These are phyloP conservation scores for Oriolus oriolus DNA, from an alignment of 2,113 vertebrate genomes.

Conservation along the genomic window DNA sequence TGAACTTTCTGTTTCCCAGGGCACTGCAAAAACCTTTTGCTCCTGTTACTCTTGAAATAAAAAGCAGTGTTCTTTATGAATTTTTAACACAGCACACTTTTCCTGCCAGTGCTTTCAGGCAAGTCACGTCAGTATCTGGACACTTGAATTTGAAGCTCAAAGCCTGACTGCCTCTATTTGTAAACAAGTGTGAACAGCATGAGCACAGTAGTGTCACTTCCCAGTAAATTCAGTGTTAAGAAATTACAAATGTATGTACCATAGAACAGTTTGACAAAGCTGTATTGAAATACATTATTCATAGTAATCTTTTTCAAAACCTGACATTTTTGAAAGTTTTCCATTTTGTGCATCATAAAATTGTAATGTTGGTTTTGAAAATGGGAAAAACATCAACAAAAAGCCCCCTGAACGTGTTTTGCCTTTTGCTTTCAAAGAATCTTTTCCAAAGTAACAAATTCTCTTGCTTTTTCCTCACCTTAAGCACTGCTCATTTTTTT, in stretches of 20 bases:
- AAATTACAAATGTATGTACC: conserved; percentile 75
- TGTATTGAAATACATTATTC: conserved; percentile 79
- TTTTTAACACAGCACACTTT: conserved; percentile 77
- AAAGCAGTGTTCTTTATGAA: conserved; percentile 82
- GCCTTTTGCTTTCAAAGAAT: conserved; percentile 16
- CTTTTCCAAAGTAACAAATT: background rate
- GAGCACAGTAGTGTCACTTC: conserved; percentile 80
- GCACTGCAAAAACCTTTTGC: conserved; percentile 78
- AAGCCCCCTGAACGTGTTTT: background rate
- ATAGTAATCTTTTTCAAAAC: conserved; percentile 72
- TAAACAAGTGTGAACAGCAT: conserved; percentile 78
- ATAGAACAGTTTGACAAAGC: conserved; percentile 70
- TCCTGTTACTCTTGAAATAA: conserved; percentile 74
- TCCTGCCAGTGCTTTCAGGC: conserved; percentile 69
- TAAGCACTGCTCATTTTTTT: background rate
- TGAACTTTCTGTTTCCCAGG: conserved; percentile 83
- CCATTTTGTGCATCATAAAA: conserved; percentile 46
- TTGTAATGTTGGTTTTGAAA: background rate
- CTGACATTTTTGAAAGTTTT: conserved; percentile 72
- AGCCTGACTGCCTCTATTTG: conserved; percentile 78
- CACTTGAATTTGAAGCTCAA: conserved; percentile 62
- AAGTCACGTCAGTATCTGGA: conserved; percentile 71
- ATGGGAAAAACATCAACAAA: background rate
- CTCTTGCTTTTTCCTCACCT: background rate
- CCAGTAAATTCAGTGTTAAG: conserved; percentile 74